A percentile compares a stretch with the other conserved stretches of the same genome.
Evolutionary conservation across 2,888 invertebrate species (phyloP).

Genomic region (Quadroppia sp.): DNA sequence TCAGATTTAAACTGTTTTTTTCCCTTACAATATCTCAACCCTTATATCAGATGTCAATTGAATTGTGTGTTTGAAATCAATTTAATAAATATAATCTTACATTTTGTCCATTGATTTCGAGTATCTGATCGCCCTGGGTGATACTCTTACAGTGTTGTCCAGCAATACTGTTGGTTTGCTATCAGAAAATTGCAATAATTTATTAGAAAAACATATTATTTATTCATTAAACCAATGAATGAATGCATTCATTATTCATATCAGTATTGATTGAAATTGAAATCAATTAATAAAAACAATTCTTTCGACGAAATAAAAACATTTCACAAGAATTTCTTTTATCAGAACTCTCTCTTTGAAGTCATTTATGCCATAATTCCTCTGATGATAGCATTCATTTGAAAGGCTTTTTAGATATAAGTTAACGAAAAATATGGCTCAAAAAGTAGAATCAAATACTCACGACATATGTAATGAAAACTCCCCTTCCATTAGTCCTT

Average conservation of each 20-base stretch:
- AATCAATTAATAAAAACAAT: no score
- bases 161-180: slow-evolving; percentile 50
- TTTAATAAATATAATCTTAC: slow-evolving; percentile 30
- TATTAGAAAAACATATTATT: no score
- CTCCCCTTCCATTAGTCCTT: slow-evolving; percentile 49
- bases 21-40: no score
- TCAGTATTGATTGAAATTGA: no score
- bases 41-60: no score
- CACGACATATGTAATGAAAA: slow-evolving; percentile 50
- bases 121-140: slow-evolving; percentile 49
- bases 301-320: no score
- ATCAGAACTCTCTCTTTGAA: no score
- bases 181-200: neutral
- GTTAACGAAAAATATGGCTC: neutral
- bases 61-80: no score
- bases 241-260: no score
- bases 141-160: slow-evolving; percentile 48
- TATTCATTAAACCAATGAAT: no score
- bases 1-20: neutral
- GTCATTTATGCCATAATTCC: neutral
- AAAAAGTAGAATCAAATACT: slow-evolving; percentile 37
- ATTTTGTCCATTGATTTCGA: slow-evolving; percentile 50
- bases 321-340: no score
- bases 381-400: no score
- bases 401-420: neutral